Evolutionary conservation across 2,797 vertebrate species (phyloP), one percentile per base, ranked within the genome.

Genomic region (Ceyx erithaca): DNA sequence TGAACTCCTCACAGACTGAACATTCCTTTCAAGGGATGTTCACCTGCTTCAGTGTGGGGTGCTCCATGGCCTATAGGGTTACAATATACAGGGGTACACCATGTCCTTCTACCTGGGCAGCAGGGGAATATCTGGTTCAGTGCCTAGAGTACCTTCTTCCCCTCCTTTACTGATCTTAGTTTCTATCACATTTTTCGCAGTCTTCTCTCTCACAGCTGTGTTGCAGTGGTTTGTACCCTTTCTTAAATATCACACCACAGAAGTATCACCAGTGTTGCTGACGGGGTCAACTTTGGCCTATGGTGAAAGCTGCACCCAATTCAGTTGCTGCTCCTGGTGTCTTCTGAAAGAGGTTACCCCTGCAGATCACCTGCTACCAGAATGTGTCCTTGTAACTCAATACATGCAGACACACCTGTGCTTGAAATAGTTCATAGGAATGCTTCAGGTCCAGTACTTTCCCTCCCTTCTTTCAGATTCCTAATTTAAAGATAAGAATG

Each of bases 261-360:
- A 43, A 79, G 1, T 62, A 18, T 7, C 52, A 23, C 12, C 7
- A 16, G 21, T 31, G 5, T 4, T 57, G 19, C 9, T 69, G 35
- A 35, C 8, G 7, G n/a, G 23, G 23, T 79, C 6, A 58, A 2
- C 6, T 66, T 69, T 73, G 57, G 10, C 5, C 30, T 28, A 6
- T 0, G 0, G 15, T 66, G 23, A 3, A 6, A 2, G 5, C 15
- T 81, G 8, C 64, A 43, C 40, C 16, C n/a, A 54, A 8, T 6
- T 9, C 14, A 22, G 23, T 9, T 5, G 5, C 11, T 26, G 8
- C 6, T 75, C 6, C 26, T 15, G 5, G 1, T 23, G 15, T n/a
- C 26, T 52, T 64, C 51, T 72, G 10, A 9, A 25, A 51, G 49
- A 51, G 49, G 49, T 9, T 51, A 28, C 9, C 49, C 49, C 14